Base-by-base conservation (phyloP, 2,113 vertebrate species). In the Psilopsiagon aymara region DNA sequence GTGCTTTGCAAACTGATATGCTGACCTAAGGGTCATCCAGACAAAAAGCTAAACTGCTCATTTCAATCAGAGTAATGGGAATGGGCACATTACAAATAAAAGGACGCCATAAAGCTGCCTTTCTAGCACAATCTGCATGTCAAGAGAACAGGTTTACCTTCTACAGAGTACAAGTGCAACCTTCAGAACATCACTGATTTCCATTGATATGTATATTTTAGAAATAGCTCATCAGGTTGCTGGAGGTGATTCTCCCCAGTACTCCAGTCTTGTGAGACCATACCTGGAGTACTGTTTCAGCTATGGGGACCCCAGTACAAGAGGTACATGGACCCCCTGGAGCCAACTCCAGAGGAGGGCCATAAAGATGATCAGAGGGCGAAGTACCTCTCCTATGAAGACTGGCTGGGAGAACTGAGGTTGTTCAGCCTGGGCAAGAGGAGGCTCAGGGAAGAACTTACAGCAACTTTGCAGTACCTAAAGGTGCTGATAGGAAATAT, bases 31-130 rank as follows among this genome's bases (percentile, higher is more conserved):
- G 35, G 60, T 94, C 86, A 29, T 17, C 39, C 35, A 75, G 68
- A 83, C 80, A 92, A 92, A 90, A 81, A 92, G 51, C 68, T 84
- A 60, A 92, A 81, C 68, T 78, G 35, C 21, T 93, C 52, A 33
- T 92, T 95, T 94, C 88, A 78, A 13, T 88, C 88, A 68, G 60
- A 92, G 57, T 84, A 86, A 93, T 79, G 28, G 44, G 70, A 95
- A 81, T 23, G 74, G 57, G 28, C 76, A 75, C 6, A 13, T 75
- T 78, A 60, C 68, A 90, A 92, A 90, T 53, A 77, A 71, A 78
- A 74, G 37, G 27, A n/a, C 37, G 39, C 17, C 4, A 8, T 49
- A 37, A 66, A 80, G 19, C 59, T 93, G 66, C 70, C 68, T 90
- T 92, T 78, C 71, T 41, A 83, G 41, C 55, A 47, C 16, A 68